Base-by-base conservation (phyloP, 64 coral and sea anemone genomes). In the Pachyseris speciosa region DNA sequence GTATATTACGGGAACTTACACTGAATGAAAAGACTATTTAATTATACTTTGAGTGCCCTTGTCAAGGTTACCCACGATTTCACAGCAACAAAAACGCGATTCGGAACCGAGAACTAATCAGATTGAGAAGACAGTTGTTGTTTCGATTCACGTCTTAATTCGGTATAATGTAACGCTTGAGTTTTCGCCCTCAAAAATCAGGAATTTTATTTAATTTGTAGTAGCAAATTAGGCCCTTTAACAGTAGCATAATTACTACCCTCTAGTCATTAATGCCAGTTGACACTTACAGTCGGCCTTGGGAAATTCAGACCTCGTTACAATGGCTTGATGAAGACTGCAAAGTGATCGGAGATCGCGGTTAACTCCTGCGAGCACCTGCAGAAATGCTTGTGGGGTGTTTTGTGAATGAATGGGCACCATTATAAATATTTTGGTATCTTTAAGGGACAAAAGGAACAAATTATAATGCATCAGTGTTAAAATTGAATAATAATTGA, bases 161-260 rank as follows among this genome's bases (percentile, higher is more conserved):
- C 5, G 9, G 9, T 36, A 15, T 16, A 68, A 33, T 13, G 11
- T 28, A 37, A 37, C 28, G 36, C 1, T 36, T 13, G 10, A 36
- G 31, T n/a, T n/a, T n/a, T n/a, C n/a, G n/a, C n/a, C n/a, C 25
- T 0, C 29, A 13, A 33, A 68, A 33, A 16, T 33, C 13, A 16
- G 16, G 17, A 72, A 43, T 72, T 24, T 3, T 0, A 45, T 50
- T 50, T 9, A 40, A 7, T 76, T 27, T 32, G 44, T 76, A 50
- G 72, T 76, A 76, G 28, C 72, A 76, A 76, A 50, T 76, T 33
- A 39, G n/a, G 44, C 26, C 30, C 50, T 15, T 24, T 50, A 50
- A 76, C 12, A 28, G 44, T 30, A 50, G 27, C 43, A 10, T 22
- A 31, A 31, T 30, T 12, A 30, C 38, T 44, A 73, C 27, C 31